Conservation (phyloP, 53 echinoderm and acorn worm genomes). For the Arbacia lixula region DNA sequence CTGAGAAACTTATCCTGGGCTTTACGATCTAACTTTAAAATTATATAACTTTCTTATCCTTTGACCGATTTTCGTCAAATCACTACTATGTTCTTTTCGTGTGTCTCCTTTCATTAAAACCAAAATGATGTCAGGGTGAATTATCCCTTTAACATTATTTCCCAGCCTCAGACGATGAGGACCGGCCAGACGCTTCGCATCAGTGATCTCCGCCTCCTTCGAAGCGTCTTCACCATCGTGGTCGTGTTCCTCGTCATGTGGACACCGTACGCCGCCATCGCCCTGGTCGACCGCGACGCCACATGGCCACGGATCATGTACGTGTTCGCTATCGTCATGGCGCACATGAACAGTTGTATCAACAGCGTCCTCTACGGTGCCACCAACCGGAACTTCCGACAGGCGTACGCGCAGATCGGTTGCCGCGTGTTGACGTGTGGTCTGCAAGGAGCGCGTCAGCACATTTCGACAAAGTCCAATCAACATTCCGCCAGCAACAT, state of each 20-base stretch:
- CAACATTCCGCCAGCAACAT: too few species aligned
- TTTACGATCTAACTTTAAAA: too few species aligned
- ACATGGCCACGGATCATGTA: slow-evolving; percentile 69
- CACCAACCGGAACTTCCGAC: slow-evolving; percentile 78
- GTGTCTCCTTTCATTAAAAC: too few species aligned
- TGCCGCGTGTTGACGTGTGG: slow-evolving; percentile 26
- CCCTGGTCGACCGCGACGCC: slow-evolving; percentile 63
- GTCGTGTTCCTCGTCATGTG: slow-evolving; percentile 84
- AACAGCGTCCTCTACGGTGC: slow-evolving; percentile 88
- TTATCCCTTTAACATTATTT: too few species aligned
- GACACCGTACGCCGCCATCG: slow-evolving; percentile 78
- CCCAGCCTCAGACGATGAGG: neutral
- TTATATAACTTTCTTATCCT: too few species aligned
- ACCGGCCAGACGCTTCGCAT: slow-evolving; percentile 2
- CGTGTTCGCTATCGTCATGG: slow-evolving; percentile 67
- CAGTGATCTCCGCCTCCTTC: slow-evolving; percentile 65
- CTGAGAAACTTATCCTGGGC: too few species aligned
- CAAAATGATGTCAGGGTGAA: too few species aligned
- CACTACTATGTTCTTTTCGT: too few species aligned
- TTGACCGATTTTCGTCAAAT: too few species aligned
- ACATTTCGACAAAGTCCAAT: too few species aligned
- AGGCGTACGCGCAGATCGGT: slow-evolving; percentile 77
- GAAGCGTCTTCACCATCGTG: slow-evolving; percentile 76
- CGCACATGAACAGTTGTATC: slow-evolving; percentile 86
- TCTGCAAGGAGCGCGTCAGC: neutral